Percentiles rank a stretch among this genome's conserved stretches.
Evolutionary conservation across 1,140 invertebrate species (phyloP).

Genomic region (Drosophila melanica): DNA sequence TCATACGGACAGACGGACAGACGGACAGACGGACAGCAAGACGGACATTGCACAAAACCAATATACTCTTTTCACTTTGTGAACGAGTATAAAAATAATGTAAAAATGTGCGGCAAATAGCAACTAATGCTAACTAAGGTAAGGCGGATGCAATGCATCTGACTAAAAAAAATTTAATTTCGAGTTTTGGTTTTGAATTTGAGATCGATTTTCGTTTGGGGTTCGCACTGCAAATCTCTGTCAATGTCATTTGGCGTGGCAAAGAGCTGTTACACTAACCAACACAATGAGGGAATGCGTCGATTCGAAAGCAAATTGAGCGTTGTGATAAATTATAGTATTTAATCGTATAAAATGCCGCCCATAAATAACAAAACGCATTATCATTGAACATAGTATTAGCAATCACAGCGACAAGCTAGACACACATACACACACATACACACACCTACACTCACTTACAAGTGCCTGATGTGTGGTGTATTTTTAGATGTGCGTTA

Average conservation of each 20-base stretch:
- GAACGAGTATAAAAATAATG: too few relatives aligned
- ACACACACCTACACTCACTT: constrained; percentile 21
- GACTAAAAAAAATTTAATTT: constrained; percentile 10
- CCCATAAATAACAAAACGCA: constrained; percentile 73
- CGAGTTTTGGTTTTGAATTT: neutral
- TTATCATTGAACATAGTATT: constrained; percentile 75
- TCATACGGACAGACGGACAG: too few relatives aligned
- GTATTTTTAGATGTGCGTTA: constrained; percentile 79
- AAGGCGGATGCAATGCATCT: constrained; percentile 9
- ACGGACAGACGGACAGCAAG: too few relatives aligned
- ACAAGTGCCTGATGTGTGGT: constrained; percentile 42
- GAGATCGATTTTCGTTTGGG: neutral
- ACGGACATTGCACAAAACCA: too few relatives aligned
- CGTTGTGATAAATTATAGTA: constrained; percentile 69
- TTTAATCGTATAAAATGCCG: constrained; percentile 74
- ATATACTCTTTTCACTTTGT: too few relatives aligned
- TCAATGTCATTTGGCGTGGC: neutral
- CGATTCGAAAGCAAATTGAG: constrained; percentile 26
- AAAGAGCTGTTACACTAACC: constrained; percentile 20
- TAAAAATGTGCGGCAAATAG: neutral
- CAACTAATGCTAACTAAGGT: neutral
- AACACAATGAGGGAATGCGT: constrained; percentile 13
- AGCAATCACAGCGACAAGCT: constrained; percentile 67
- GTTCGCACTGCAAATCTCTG: neutral
- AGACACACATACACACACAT: constrained; percentile 44